Base-by-base conservation (phyloP, 2,113 vertebrate species). In the Mungos mungo region DNA sequence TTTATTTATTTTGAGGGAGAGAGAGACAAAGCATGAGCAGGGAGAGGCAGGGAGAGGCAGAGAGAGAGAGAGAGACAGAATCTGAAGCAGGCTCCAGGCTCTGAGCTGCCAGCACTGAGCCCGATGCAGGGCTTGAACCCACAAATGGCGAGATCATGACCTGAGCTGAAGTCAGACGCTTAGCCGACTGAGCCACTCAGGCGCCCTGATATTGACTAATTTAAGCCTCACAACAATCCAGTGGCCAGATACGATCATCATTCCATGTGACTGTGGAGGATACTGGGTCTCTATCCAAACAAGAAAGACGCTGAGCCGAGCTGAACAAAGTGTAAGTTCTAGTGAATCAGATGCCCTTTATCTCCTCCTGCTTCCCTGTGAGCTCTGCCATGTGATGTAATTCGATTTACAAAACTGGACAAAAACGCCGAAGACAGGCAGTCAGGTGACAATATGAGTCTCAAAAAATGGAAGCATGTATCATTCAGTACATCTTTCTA, bases 321-420 rank as follows among this genome's bases (percentile, higher is more conserved):
- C 31, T 54, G 57, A 41, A 27, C 14, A 18, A 12, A 16, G 3
- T 25, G 0, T 14, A 12, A 38, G 11, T 47, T 54, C 47, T 15
- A 0, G 0, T 33, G 50, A n/a, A 4, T 47, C 13, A 1, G 27
- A 68, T 1, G 4, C 18, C 31, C 29, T 35, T 21, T 14, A 4
- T 27, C 19, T 33, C 66, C 77, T 77, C 19, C 87, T 0, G 1
- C 50, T 35, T 12, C 27, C n/a, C 1, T 3, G 2, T 5, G 45
- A 25, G 41, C 16, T 71, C 79, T 8, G 19, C 69, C 41, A 2
- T 1, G 16, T 29, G 60, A 68, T 11, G 31, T 52, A 1, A n/a
- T 68, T 35, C 23, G 57, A 93, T 80, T 83, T 19, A 15, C 0
- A 21, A 93, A 71, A 23, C 38, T 5, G 13, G 63, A 77, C 72